Base-by-base conservation (phyloP, 2,797 vertebrate genomes). In the Cuculus canorus region DNA sequence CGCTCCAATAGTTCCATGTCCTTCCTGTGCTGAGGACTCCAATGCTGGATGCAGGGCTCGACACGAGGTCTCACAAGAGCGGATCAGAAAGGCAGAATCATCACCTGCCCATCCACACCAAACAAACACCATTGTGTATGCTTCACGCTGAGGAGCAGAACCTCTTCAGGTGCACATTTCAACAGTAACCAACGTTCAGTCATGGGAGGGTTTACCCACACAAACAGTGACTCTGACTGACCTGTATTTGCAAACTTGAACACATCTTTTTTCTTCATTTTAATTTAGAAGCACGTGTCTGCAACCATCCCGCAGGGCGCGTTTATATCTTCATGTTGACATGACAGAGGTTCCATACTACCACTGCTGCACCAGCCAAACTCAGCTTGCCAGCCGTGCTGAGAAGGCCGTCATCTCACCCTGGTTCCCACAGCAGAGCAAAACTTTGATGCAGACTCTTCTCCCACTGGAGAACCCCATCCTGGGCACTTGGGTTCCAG, bases 231-330 rank as follows among this genome's bases (percentile, higher is more conserved):
- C 65, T 28, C 1, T 27, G 64, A 6, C 56, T 64, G 60, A 82
- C 72, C 82, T 61, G 78, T 11, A 64, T 54, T 63, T 80, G 66
- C 79, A 82, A 93, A 91, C 32, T 39, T 50, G 64, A 28, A 18
- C 1, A 30, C 39, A 5, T 24, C 65, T 35, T 84, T 35, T 60
- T 30, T 54, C 64, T 39, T 64, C 27, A 2, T 85, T 94, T 84
- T 71, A 86, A 92, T 91, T 78, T 27, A 76, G 90, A 63, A 72
- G 92, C 85, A 95, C 82, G 92, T 71, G 63, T 79, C 92, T 59
- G 84, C 66, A 91, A 92, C 85, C 35, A 50, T 72, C 93, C 91
- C 32, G 0, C 86, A 88, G 91, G 89, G 91, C 80, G 72, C 54
- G 11, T 48, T 65, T 53, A 15, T 12, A 69, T 28, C 16, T 60